Evolutionary conservation across 2,888 invertebrate genomes (phyloP), one percentile per base, ranked within the genome.

Genomic region (Campoplex capitator): DNA sequence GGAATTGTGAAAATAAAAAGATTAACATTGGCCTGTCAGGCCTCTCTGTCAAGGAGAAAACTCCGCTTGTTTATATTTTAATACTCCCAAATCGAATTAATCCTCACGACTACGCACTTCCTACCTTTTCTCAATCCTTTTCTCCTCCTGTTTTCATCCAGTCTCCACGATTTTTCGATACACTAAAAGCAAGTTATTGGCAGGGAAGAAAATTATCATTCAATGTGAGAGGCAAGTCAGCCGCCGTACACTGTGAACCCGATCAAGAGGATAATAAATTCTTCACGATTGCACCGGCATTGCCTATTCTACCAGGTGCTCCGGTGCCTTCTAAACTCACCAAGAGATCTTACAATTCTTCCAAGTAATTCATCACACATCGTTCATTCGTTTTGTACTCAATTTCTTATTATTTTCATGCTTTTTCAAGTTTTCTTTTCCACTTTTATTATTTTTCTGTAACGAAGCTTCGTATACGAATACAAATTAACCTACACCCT

Each of bases 271-370:
- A 91, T 32, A 91, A 88, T 88, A 90, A 92, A 85, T 93, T 94
- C 86, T 90, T 94, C 65, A 93, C 93, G 11, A 93, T 94, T 84
- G 93, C 93, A 78, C 93, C 94, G 74, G 93, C 94, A 45, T 90
- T 94, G 80, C 94, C 94, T 48, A 92, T 94, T 81, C 89, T 94
- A 85, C 93, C 94, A 62, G 92, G 92, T 78, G 92, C 92, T 68
- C 92, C 93, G 32, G 85, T 93, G 75, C 93, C 93, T 65, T 91
- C 93, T 4, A 94, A 93, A 88, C 89, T 94, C 67, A 89, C 91
- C 16, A 93, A 93, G 84, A 92, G 93, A 82, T 91, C 93, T 35
- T 93, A 91, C 77, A 93, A 91, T 89, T 92, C 92, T 76, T 90
- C 92, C 73, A 93, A 93, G 94, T 94, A 91, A 88, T 82, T 70